Conservation (phyloP, 2,888 invertebrate species). For the Eulithis testata region DNA sequence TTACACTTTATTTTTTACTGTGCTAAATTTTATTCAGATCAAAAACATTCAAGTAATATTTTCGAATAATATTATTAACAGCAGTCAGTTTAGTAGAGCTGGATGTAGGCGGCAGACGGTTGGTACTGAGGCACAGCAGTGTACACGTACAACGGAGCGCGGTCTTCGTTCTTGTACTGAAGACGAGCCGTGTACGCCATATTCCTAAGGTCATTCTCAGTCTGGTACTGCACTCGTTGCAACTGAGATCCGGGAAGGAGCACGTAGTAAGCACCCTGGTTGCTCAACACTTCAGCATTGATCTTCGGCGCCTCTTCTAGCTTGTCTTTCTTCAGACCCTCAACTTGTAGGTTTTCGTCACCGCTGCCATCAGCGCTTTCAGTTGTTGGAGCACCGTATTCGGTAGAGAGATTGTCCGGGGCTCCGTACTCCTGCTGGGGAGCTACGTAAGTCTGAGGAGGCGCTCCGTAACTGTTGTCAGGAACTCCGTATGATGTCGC, state of each 20-base stretch:
- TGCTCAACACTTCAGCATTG: conserved; percentile 67
- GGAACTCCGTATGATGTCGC: conserved; percentile 71
- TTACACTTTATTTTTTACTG: too few relatives aligned
- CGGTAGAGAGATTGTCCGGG: conserved; percentile 41
- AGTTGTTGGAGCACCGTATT: conserved; percentile 48
- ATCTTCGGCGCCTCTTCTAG: conserved; percentile 60
- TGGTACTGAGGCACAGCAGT: conserved; percentile 71
- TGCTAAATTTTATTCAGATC: too few relatives aligned
- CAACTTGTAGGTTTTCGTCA: conserved; percentile 40
- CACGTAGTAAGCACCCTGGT: conserved; percentile 86
- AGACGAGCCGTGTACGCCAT: conserved; percentile 88
- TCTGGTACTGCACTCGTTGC: conserved; percentile 86
- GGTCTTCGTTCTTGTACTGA: conserved; percentile 86
- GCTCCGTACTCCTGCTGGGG: conserved; percentile 60
- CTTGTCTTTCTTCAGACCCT: conserved; percentile 54
- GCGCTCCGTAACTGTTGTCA: conserved; percentile 72
- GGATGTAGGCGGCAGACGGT: conserved; percentile 48
- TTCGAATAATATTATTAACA: too few relatives aligned
- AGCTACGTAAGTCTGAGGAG: conserved; percentile 62
- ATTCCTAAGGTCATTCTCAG: conserved; percentile 77
- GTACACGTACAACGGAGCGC: conserved; percentile 86
- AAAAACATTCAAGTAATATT: too few relatives aligned
- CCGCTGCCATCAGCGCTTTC: conserved; percentile 38
- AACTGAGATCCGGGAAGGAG: conserved; percentile 86
- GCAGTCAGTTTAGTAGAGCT: conserved; percentile 47